Base-by-base conservation (phyloP, 2,888 invertebrate species). In the Barypeithes pellucidus region DNA sequence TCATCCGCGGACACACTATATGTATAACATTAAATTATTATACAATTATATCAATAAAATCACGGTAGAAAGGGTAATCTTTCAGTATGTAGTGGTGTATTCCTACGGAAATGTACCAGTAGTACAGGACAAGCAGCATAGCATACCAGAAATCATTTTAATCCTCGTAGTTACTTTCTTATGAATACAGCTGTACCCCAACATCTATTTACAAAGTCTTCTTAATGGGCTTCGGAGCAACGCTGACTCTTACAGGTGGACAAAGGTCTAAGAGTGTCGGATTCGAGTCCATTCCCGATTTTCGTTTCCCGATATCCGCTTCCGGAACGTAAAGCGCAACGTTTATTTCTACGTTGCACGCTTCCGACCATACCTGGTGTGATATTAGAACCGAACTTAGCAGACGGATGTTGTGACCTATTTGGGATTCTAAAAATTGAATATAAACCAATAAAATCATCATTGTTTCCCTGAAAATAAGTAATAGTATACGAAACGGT, bases 291-390 rank as follows among this genome's bases (percentile, higher is more conserved):
- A 85, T 82, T 29, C 85, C 82, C n/a, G 84, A 79, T 77, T 85
- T 85, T 63, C 83, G 78, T 72, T 85, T 85, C 62, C 87, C 87
- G 72, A 86, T 81, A 77, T 89, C 88, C 3, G 87, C 87, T 76
- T 90, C 90, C 0, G 90, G 89, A 50, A 95, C 92, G 3, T 95
- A 92, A 52, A 97, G 87, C 45, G 95, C 95, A 45, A 97, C 89
- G 3, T 93, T 93, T 72, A 97, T 91, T 82, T 96, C 95, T 18
- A 97, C 94, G 70, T 94, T 94, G 79, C 95, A 95, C 0, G 96
- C 93, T 86, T 97, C 97, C 69, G 95, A 95, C 96, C 96, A 96
- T 18, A 96, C 95, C 79, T 94, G 94, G 85, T 96, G 96, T 0
- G 97, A 97, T 22, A 98, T 89, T 47, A 97, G 87, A 11, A 97